Percentiles rank a stretch among this genome's conserved stretches.
Evolutionary conservation across 2,797 vertebrate genomes (phyloP).

Genomic region (Semaprochilodus insignis): DNA sequence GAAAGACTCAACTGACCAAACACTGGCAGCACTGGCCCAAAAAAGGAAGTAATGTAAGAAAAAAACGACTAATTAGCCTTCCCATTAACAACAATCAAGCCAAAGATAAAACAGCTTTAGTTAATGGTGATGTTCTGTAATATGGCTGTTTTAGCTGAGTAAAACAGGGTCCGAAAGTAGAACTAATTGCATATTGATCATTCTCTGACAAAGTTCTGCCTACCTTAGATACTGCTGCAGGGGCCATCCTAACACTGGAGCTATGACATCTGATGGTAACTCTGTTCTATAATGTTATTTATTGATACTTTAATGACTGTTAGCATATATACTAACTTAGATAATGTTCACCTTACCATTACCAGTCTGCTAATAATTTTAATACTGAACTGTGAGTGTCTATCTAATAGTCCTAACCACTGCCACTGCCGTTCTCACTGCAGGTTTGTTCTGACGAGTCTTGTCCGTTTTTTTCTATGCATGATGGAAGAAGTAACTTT

Average conservation of each 20-base stretch:
- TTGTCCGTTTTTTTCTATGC: not conserved
- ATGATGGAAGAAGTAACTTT: not conserved
- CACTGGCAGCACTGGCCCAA: conserved; percentile 14
- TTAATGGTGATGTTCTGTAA: not conserved
- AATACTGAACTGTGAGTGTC: not conserved
- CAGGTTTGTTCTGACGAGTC: too few species aligned
- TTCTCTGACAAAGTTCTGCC: too few species aligned
- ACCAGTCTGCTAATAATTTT: too few species aligned
- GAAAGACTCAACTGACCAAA: conserved; percentile 21
- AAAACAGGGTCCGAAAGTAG: not conserved
- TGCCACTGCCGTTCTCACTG: too few species aligned
- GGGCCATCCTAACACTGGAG: not conserved
- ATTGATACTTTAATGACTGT: not conserved
- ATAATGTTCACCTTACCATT: too few species aligned
- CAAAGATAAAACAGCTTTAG: not conserved
- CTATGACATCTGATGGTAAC: not conserved
- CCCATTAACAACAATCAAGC: not conserved
- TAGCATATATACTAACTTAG: not conserved
- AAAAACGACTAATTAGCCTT: not conserved
- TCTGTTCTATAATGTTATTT: not conserved
- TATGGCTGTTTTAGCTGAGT: not conserved
- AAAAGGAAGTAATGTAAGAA: not conserved
- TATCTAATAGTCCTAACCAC: too few species aligned
- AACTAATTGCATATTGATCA: not conserved
- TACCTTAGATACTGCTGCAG: too few species aligned